phyloP scores from a whole-genome alignment of 2,888 invertebrate species.

The Phytoseiulus persimilis region DNA sequence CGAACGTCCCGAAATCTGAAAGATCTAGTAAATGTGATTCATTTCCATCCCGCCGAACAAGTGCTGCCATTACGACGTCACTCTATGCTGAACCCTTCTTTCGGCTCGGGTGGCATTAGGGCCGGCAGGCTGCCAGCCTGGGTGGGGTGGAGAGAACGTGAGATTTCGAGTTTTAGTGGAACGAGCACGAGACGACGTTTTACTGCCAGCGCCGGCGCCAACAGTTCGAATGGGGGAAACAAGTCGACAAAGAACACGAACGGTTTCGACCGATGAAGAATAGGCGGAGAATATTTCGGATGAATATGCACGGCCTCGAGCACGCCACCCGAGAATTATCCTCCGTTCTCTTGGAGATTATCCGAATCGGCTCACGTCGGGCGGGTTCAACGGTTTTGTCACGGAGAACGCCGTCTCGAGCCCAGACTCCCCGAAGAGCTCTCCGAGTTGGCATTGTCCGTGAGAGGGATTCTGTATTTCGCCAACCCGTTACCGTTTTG shows the following conservation, averaged over 20 bases:
- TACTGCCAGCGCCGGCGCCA: neutral
- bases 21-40: neutral
- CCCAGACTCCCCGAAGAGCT: neutral
- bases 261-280: neutral
- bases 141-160: neutral
- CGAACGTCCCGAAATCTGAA: neutral
- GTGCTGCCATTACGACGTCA: neutral
- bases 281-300: neutral
- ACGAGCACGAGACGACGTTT: neutral
- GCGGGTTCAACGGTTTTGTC: neutral
- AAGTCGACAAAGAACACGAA: neutral
- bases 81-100: neutral
- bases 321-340: neutral
- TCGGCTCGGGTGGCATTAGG: neutral
- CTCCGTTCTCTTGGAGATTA: neutral
- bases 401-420: neutral
- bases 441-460: too few relatives aligned
- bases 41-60: neutral
- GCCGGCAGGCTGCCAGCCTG: neutral
- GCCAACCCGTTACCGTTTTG: too few relatives aligned
- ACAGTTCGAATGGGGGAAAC: neutral
- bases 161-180: constrained; percentile 5
- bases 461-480: too few relatives aligned
- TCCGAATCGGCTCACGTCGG: neutral
- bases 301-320: neutral